These are phyloP conservation scores for Axinella damicornis DNA, from an alignment of 37 sponge, comb jelly and placozoan species.

Conservation along the genomic window DNA sequence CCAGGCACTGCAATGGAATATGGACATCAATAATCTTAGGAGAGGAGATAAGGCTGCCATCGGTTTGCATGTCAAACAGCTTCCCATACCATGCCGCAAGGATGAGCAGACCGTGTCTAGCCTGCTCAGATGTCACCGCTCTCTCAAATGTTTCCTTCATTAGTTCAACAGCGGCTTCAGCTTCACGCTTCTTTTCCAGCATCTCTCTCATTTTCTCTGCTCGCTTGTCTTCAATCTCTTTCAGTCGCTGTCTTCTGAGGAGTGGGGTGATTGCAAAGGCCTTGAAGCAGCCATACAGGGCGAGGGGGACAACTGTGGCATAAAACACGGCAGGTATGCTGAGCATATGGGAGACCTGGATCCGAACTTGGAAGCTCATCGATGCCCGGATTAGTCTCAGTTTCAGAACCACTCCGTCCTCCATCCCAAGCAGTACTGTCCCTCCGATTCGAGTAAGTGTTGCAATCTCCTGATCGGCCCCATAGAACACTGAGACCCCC, in stretches of 20 bases:
- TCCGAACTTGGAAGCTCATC: constrained; percentile 63
- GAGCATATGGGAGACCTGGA: constrained; percentile 69
- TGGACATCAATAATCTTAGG: constrained; percentile 89
- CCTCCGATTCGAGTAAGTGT: constrained; percentile 59
- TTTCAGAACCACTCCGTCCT: constrained; percentile 62
- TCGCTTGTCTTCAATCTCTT: constrained; percentile 66
- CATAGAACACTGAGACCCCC: constrained; percentile 62
- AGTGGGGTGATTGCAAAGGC: constrained; percentile 73
- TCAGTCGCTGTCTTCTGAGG: constrained; percentile 49
- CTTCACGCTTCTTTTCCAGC: constrained; percentile 67
- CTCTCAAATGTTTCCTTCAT: constrained; percentile 91
- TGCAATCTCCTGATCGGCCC: constrained; percentile 53
- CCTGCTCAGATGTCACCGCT: constrained; percentile 65
- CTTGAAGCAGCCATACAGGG: constrained; percentile 63
- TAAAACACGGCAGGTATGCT: constrained; percentile 63
- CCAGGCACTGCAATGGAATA: constrained; percentile 91
- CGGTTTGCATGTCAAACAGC: constrained; percentile 48
- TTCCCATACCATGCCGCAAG: constrained; percentile 96
- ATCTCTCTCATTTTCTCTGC: constrained; percentile 53
- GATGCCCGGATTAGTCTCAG: constrained; percentile 65
- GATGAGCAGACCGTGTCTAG: constrained; percentile 84
- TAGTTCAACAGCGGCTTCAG: constrained; percentile 87
- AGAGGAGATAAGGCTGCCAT: not conserved
- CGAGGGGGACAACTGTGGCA: constrained; percentile 84
- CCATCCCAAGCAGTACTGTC: constrained; percentile 27